Evolutionary conservation across 2,113 vertebrate genomes (phyloP).

Genomic region (Melozone crissalis): DNA sequence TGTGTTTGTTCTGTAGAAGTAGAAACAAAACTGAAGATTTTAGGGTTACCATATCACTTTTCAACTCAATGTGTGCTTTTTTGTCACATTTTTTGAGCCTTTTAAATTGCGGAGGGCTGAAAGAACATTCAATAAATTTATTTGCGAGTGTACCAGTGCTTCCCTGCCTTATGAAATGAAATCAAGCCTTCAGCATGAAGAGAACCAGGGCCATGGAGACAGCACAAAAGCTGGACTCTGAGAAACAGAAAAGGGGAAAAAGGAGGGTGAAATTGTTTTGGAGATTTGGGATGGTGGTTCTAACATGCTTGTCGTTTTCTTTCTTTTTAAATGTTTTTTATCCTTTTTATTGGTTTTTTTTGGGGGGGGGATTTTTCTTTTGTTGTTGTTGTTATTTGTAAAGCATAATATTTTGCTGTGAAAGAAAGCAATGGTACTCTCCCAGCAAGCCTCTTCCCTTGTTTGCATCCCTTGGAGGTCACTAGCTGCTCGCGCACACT

Average conservation of each 20-base stretch:
- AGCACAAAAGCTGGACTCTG: neutral
- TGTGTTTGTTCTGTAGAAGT: neutral
- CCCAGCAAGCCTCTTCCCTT: neutral
- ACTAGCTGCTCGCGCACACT: neutral
- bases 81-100: neutral
- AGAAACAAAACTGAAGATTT: neutral
- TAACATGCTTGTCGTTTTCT: neutral
- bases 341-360: fast-evolving
- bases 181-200: neutral
- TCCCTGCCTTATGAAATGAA: neutral
- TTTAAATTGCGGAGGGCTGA: neutral
- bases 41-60: neutral
- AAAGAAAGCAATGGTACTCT: neutral
- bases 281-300: neutral
- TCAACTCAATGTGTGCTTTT: neutral
- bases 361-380: neutral
- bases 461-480: neutral
- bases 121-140: neutral
- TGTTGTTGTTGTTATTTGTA: neutral
- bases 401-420: neutral
- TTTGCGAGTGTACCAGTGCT: neutral
- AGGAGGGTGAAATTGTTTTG: neutral
- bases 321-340: neutral
- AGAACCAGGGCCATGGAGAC: neutral
- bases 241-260: neutral